These are phyloP conservation scores for Apostichopus californicus DNA, from an alignment of 35 echinoderm and acorn worm species.

Conservation along the genomic window DNA sequence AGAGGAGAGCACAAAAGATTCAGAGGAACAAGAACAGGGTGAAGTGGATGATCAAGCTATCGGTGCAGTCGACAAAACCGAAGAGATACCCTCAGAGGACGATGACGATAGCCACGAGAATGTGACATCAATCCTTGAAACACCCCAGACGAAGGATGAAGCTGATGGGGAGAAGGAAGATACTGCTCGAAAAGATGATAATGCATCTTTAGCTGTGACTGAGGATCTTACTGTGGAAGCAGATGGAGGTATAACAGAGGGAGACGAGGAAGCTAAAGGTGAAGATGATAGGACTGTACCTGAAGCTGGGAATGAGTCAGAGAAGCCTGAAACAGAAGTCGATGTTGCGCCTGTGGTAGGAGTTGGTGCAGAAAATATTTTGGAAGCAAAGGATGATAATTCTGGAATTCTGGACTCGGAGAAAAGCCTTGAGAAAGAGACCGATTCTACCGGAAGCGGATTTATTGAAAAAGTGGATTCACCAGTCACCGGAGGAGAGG, in stretches of 20 bases:
- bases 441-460: background rate
- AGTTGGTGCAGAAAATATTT: background rate
- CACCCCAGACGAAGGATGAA: background rate
- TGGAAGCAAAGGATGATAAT: too few species aligned
- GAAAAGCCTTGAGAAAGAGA: background rate
- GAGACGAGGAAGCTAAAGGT: conserved; percentile 7
- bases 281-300: conserved; percentile 22
- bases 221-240: too few species aligned
- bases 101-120: background rate
- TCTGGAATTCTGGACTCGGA: too few species aligned
- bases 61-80: background rate
- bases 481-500: background rate
- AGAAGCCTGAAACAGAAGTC: background rate
- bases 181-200: background rate
- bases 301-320: background rate
- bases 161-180: background rate
- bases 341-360: background rate
- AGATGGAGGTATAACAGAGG: background rate
- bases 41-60: background rate
- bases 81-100: background rate
- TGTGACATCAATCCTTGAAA: background rate
- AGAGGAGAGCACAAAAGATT: background rate
- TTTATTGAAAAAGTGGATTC: background rate
- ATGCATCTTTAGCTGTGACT: background rate
- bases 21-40: background rate